Percentiles rank a stretch among this genome's conserved stretches.
phyloP scores from a whole-genome alignment of 1,140 invertebrate genomes.

The Latrodectus geometricus region DNA sequence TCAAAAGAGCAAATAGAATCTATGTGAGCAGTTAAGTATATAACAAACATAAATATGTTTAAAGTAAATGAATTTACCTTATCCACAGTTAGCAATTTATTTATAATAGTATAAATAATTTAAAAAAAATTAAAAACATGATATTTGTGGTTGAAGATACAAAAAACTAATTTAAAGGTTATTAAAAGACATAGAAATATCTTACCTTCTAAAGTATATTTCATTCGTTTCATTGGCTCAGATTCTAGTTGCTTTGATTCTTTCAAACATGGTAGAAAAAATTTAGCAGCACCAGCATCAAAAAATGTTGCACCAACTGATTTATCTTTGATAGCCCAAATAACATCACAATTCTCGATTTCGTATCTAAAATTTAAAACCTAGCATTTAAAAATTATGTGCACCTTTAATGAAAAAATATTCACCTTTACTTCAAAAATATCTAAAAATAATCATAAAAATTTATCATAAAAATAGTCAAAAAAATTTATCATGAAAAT shows the following conservation, averaged over 20 bases:
- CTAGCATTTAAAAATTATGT: background rate
- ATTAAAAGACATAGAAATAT: slow-evolving; percentile 16
- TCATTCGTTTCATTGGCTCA: slow-evolving; percentile 67
- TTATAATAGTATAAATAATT: background rate
- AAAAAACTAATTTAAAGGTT: background rate
- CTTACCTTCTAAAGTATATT: slow-evolving; percentile 68
- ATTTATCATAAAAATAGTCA: background rate
- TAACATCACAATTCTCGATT: slow-evolving; percentile 83
- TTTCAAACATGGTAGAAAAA: slow-evolving; percentile 77
- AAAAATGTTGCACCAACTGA: slow-evolving; percentile 94
- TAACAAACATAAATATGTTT: no score
- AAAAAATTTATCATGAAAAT: background rate
- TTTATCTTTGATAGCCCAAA: slow-evolving; percentile 94
- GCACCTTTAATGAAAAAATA: slow-evolving; percentile 1
- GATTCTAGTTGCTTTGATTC: slow-evolving; percentile 66
- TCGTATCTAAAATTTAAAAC: slow-evolving; percentile 75
- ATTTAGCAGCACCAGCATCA: slow-evolving; percentile 94
- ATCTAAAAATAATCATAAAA: background rate
- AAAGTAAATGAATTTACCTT: no score
- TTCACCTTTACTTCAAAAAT: slow-evolving; percentile 38
- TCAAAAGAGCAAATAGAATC: no score
- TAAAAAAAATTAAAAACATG: background rate
- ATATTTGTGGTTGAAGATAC: background rate
- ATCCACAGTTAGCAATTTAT: no score
- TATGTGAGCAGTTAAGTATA: no score